Conservation (phyloP, 2,113 vertebrate species). For the Zosterops borbonicus region DNA sequence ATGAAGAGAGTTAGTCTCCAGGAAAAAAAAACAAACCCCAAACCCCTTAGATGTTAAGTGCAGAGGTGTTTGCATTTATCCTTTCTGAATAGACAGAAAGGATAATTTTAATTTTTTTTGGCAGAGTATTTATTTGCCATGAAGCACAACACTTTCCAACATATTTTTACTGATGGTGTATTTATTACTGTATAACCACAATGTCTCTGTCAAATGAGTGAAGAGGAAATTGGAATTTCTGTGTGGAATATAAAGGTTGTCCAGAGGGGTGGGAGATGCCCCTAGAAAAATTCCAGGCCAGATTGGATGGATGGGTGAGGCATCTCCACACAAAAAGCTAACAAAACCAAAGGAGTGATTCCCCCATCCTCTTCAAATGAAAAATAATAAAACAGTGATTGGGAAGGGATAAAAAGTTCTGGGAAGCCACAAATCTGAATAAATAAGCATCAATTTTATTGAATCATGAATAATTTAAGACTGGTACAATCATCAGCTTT, state of each 20-base stretch:
- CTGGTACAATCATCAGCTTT: conserved; percentile 94
- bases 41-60: neutral
- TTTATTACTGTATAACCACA: neutral
- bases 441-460: conserved; percentile 99
- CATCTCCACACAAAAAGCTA: neutral
- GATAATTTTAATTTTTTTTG: too few species aligned
- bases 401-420: conserved; percentile 1
- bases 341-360: neutral
- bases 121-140: neutral
- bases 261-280: neutral
- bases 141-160: neutral
- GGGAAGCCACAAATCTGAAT: conserved; percentile 76
- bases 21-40: neutral
- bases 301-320: neutral
- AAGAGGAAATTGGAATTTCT: neutral
- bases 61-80: neutral
- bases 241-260: neutral
- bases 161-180: rapidly evolving
- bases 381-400: neutral
- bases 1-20: neutral
- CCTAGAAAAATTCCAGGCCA: neutral
- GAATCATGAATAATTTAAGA: conserved; percentile 99
- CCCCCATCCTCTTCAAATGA: neutral
- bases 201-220: neutral
- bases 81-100: neutral